Base-by-base conservation (phyloP, 2,113 vertebrate species). In the Potamarius usumacintae region DNA sequence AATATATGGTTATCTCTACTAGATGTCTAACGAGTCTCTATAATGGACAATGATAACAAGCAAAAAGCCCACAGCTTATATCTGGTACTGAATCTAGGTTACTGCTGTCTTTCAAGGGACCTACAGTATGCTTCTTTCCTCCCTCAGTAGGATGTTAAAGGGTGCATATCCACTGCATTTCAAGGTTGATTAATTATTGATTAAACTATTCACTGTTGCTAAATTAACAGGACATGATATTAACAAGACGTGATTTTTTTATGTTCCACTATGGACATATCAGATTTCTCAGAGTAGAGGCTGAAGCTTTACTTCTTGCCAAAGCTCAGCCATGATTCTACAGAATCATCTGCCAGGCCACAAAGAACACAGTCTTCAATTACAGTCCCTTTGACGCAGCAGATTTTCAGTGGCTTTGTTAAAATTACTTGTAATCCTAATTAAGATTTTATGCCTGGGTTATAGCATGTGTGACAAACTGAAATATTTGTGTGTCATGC, bases 271-370 rank as follows among this genome's bases (percentile, higher is more conserved):
- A 48, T 17, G 63, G 63, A 55, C 82, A 15, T 52, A 78, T 42
- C 42, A 14, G 25, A 81, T 87, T 86, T 83, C 83, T 81, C 20
- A 15, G 11, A 30, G 48, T 62, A 20, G 60, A 62, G 10, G 60
- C 63, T 34, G 50, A 42, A 71, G 58, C 82, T 69, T 30, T 50
- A 60, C 7, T 81, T 86, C 81, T 63, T 77, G 57, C 53, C 82
- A 76, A 74, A 74, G 12, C 34, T 48, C 62, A 69, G 18, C 52
- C 55, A 25, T 86, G 67, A 90, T 82, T 86, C 83, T 87, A 72
- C 76, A 27, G 22, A 81, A 30, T 42, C 50, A 27, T 74, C 87
- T 74, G 82, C 77, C 82, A 80, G 78, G 60, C 72, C 83, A 77
- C 63, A 30, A 77, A 58, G 62, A 50, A 30, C 48, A 67, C 83